Base-by-base conservation (phyloP, 1,140 invertebrate species). In the Halesus radiatus region DNA sequence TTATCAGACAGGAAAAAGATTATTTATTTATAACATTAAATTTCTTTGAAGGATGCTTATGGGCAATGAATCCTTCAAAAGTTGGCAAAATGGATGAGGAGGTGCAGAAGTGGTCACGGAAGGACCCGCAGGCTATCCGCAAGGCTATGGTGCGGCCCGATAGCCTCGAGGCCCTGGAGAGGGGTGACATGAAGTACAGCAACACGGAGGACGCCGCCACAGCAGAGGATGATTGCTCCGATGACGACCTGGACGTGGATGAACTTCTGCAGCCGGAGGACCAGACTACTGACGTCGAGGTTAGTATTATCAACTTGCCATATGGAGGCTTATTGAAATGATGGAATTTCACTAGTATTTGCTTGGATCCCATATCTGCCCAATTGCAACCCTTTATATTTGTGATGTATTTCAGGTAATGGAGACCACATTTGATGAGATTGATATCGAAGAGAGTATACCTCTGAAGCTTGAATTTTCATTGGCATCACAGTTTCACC, bases 71-170 rank as follows among this genome's bases (percentile, higher is more conserved):
- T 90, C 97, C 97, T 0, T 94, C 94, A 16, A 98, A 98, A 88
- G 93, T 98, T 18, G 92, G 93, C 23, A 99, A 99, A 90, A 98
- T 99, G 97, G 97, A 98, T 84, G 97, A 99, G 87, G 98, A 99
- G 88, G 96, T 99, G 56, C 95, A 96, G 84, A 99, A 98, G 87
- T 98, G 97, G 96, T 96, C 96, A 7, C 93, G 95, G 83, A 99
- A 98, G 88, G 97, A 98, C 90, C 96, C 97, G 0, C 87, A 92
- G 83, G 93, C 94, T 78, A 95, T 96, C 75, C 94, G 94, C 80
- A 94, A 94, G 84, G 96, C 96, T 3, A 98, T 98, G 97, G 93
- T 96, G 22, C 94, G 95, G 91, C 97, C 97, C 80, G 95, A 96
- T 83, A 93, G 95, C 84, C 85, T 97, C 83, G 95, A 96, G 85